Conservation (phyloP, 2,797 vertebrate species). For the Danio jaintianensis region DNA sequence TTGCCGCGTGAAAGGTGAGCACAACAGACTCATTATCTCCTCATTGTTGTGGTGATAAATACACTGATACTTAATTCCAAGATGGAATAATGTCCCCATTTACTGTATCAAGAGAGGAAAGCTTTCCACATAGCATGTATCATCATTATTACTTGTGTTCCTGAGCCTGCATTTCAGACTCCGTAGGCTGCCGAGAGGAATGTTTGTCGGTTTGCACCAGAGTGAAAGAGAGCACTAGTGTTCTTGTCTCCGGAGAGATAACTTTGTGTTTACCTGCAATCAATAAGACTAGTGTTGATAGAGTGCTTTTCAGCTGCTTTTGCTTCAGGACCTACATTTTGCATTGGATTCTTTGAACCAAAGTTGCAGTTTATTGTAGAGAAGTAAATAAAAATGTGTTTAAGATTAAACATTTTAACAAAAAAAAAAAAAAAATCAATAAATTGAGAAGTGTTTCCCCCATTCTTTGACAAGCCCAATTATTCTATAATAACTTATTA, state of each 20-base stretch:
- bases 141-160: constrained; percentile 62
- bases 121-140: constrained; percentile 64
- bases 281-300: constrained; percentile 55
- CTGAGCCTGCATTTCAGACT: constrained; percentile 54
- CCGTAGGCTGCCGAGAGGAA: constrained; percentile 51
- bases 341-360: not conserved
- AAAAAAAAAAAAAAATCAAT: no score
- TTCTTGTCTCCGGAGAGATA: constrained; percentile 51
- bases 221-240: constrained; percentile 56
- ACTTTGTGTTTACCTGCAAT: constrained; percentile 56
- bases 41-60: constrained; percentile 20
- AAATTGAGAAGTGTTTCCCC: no score
- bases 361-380: not conserved
- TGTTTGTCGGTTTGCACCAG: constrained; percentile 63
- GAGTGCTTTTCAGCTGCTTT: constrained; percentile 9
- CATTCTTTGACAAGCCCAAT: no score
- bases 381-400: constrained; percentile 1
- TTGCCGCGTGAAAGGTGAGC: constrained; percentile 89
- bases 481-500: no score
- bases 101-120: constrained; percentile 42
- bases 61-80: constrained; percentile 62
- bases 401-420: not conserved
- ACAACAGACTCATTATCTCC: constrained; percentile 46
- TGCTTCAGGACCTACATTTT: not conserved
- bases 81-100: constrained; percentile 58